Evolutionary conservation across 2,797 vertebrate genomes (phyloP), one percentile per base, ranked within the genome.

Genomic region (Graptemys geographica): DNA sequence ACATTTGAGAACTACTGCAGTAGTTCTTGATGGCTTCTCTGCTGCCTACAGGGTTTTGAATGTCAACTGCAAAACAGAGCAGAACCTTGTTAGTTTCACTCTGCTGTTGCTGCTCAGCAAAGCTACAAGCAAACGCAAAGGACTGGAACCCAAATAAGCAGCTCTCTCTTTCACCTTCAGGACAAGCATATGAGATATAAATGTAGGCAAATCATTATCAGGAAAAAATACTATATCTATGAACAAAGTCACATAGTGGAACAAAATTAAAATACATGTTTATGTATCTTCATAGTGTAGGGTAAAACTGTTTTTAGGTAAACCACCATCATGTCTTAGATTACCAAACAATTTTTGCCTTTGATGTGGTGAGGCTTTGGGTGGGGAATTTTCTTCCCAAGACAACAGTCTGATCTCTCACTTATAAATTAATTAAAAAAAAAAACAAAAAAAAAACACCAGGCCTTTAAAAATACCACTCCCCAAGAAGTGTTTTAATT

Each of bases 401-500:
- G 28, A 10, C 28, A 69, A 3, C 25, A n/a, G 59, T 15, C 9
- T 80, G 8, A 79, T 44, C n/a, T 1, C 4, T 65, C 25, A 16
- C 9, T 69, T n/a, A 84, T 83, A 88, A 79, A 1, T 1, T 3
- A 37, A 72, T 62, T 56, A 4, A 91, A 53, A 56, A 27, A 57
- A 57, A 27, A 7, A 23, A 55, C 7, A 18, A 55, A 8, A 53
- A 21, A 21, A 21, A 3, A 1, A 41, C 19, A 53, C 16, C 53
- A 55, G 81, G 8, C 0, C 13, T 4, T 83, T 4, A 57, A 5
- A 80, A 8, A n/a, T 37, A 11, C 28, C 1, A 0, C 10, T 79
- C 11, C n/a, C 85, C 13, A 37, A 1, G 4, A 11, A 84, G 4
- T 15, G 6, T n/a, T 21, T 80, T 33, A 86, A 83, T 28, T 49